These are phyloP conservation scores for Zaprionus capensis DNA, from an alignment of 1,140 invertebrate genomes.

Conservation along the genomic window DNA sequence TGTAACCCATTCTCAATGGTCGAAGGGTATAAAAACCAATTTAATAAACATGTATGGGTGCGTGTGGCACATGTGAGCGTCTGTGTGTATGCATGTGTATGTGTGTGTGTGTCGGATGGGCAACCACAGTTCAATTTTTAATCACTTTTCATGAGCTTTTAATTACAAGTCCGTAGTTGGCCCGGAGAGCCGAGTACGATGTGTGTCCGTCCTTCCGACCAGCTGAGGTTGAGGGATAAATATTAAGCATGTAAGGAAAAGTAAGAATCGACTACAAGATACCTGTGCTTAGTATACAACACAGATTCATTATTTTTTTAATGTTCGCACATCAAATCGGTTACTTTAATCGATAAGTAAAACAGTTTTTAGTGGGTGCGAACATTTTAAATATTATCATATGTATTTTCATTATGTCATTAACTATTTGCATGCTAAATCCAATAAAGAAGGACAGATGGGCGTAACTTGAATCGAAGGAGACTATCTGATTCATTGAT, in stretches of 20 bases:
- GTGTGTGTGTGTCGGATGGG: slow-evolving; percentile 14
- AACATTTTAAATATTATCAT: too few species aligned
- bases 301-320: too few species aligned
- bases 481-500: too few species aligned
- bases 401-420: too few species aligned
- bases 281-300: background rate
- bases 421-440: too few species aligned
- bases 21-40: slow-evolving; percentile 40
- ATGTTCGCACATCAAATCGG: too few species aligned
- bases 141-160: slow-evolving; percentile 81
- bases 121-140: slow-evolving; percentile 73
- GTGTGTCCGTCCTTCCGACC: background rate
- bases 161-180: slow-evolving; percentile 61
- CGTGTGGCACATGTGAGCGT: slow-evolving; percentile 10
- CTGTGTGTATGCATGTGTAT: slow-evolving; percentile 6
- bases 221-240: background rate
- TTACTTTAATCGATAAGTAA: too few species aligned
- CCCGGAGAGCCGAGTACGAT: background rate
- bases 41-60: slow-evolving; percentile 60
- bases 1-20: background rate
- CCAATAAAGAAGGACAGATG: fast-evolving
- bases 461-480: too few species aligned
- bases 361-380: too few species aligned
- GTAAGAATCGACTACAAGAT: background rate
- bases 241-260: background rate